Percentiles rank a stretch among this genome's conserved stretches.
These are phyloP conservation scores for Manacus vitellinus DNA, from an alignment of 2,113 vertebrate genomes.

Conservation along the genomic window DNA sequence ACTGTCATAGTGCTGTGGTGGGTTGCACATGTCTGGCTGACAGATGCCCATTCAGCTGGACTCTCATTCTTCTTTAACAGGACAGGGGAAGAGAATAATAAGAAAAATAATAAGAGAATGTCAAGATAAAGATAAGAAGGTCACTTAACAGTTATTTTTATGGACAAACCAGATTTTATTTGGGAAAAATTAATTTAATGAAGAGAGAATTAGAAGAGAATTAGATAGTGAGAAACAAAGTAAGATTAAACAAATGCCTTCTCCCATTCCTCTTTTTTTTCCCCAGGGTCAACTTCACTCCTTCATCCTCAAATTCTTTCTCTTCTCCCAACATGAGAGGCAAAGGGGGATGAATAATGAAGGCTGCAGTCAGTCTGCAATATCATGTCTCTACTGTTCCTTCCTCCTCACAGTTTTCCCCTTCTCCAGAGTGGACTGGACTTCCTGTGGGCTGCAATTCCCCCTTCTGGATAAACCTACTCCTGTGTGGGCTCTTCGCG, in stretches of 20 bases:
- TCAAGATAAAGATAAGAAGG: not conserved
- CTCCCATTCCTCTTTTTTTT: accelerated
- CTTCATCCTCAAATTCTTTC: not conserved
- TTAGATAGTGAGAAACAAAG: not conserved
- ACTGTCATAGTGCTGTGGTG: not conserved
- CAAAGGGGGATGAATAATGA: not conserved
- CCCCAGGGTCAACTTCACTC: not conserved
- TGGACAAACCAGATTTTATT: not conserved
- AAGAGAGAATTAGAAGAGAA: not conserved
- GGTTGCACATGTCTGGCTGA: not conserved
- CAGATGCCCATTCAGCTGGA: not conserved
- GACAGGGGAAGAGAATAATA: not conserved
- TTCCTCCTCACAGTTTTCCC: not conserved
- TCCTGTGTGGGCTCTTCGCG: not conserved
- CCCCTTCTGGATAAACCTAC: not conserved
- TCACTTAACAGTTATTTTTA: accelerated
- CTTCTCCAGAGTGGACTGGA: not conserved
- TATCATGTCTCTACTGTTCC: not conserved
- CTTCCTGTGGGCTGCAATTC: not conserved
- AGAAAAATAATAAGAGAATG: not conserved
- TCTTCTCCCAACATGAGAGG: accelerated
- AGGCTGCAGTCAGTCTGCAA: not conserved
- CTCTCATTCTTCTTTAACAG: not conserved
- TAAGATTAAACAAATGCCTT: not conserved
- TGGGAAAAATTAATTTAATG: not conserved